phyloP scores from a whole-genome alignment of 2,113 vertebrate genomes.

The Lutjanus erythropterus region DNA sequence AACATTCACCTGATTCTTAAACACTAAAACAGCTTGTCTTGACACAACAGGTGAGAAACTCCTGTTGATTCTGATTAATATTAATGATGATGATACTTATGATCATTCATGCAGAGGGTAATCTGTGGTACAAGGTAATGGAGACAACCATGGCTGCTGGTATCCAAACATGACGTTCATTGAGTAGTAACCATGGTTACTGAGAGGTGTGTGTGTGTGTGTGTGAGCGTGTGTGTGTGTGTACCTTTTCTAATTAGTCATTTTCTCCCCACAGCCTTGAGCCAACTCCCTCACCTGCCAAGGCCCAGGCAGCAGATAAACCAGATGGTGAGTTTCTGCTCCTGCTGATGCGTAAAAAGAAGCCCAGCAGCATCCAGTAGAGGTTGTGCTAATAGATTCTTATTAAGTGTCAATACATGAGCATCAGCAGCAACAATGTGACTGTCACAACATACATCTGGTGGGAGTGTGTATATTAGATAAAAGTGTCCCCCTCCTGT shows the following conservation, averaged over 20 bases:
- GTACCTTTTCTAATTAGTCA: slow-evolving; percentile 71
- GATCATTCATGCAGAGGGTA: slow-evolving; percentile 30
- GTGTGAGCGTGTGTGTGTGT: neutral
- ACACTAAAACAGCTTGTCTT: neutral
- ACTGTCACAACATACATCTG: slow-evolving; percentile 46
- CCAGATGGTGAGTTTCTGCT: slow-evolving; percentile 80
- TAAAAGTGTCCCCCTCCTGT: neutral
- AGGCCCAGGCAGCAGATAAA: slow-evolving; percentile 79
- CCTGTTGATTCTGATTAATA: slow-evolving; percentile 4
- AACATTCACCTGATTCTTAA: neutral
- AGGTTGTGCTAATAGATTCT: slow-evolving; percentile 68
- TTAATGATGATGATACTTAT: slow-evolving; percentile 11
- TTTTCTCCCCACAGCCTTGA: slow-evolving; percentile 80
- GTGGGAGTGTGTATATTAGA: slow-evolving; percentile 10
- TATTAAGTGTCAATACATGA: slow-evolving; percentile 63
- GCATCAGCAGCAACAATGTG: slow-evolving; percentile 19
- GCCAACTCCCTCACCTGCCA: slow-evolving; percentile 78
- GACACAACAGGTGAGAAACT: slow-evolving; percentile 9
- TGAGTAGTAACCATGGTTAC: slow-evolving; percentile 68
- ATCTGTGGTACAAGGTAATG: slow-evolving; percentile 16
- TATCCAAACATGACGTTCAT: slow-evolving; percentile 48
- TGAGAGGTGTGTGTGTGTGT: slow-evolving; percentile 5
- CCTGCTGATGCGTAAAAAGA: slow-evolving; percentile 60
- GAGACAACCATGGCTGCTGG: slow-evolving; percentile 38
- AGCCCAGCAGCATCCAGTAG: slow-evolving; percentile 52